These are phyloP conservation scores for Lomographa bimaculata DNA, from an alignment of 2,888 invertebrate genomes.

Conservation along the genomic window DNA sequence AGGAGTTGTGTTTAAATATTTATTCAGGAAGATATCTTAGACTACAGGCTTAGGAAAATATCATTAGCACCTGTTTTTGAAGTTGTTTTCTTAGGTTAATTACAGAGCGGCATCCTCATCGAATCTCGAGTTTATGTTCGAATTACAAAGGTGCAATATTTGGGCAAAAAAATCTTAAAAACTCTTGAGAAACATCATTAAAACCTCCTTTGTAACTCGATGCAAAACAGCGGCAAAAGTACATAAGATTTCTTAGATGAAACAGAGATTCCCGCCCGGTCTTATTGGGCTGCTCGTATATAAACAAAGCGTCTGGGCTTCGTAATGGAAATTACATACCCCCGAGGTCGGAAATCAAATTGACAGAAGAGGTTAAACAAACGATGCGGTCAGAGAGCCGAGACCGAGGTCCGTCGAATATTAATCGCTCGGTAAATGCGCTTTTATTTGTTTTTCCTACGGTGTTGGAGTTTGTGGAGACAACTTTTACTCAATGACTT, in stretches of 20 bases:
- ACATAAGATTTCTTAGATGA: constrained; percentile 50
- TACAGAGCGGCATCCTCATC: constrained; percentile 17
- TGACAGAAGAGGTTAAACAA: constrained; percentile 83
- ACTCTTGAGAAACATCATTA: constrained; percentile 25
- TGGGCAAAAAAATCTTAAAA: neutral
- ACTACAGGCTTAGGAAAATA: constrained; percentile 8
- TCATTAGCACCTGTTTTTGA: constrained; percentile 31
- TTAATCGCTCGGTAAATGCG: constrained; percentile 78
- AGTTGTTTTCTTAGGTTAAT: constrained; percentile 22
- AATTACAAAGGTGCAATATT: constrained; percentile 16
- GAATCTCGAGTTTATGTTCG: constrained; percentile 21
- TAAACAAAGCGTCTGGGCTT: constrained; percentile 74
- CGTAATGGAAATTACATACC: constrained; percentile 81
- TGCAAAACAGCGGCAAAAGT: constrained; percentile 33
- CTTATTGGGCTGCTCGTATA: constrained; percentile 66
- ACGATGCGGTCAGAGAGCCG: constrained; percentile 76
- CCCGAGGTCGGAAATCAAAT: constrained; percentile 81
- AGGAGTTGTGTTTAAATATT: constrained; percentile 7
- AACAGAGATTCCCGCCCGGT: constrained; percentile 54
- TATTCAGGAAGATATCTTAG: constrained; percentile 3
- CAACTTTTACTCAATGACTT: constrained; percentile 35
- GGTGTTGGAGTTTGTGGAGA: constrained; percentile 42
- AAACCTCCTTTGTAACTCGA: constrained; percentile 29
- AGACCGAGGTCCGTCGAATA: constrained; percentile 72
- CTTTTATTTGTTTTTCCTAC: constrained; percentile 75